phyloP scores from a whole-genome alignment of 2,113 vertebrate species.

The Trogon melanurus region DNA sequence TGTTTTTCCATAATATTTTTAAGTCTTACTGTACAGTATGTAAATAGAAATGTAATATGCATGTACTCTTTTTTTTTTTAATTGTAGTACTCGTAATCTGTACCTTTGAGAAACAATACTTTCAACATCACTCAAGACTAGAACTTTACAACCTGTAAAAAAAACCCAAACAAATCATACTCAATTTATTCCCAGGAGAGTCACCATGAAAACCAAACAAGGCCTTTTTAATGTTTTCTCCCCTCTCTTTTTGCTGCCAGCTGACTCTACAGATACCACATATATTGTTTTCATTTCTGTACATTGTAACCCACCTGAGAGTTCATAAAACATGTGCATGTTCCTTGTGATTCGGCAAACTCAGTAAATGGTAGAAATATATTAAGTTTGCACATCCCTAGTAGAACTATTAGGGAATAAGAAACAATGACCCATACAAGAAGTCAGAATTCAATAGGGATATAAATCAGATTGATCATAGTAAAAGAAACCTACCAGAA shows the following conservation, averaged over 20 bases:
- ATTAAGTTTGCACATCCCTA: constrained; percentile 32
- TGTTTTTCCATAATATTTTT: background rate
- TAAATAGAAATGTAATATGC: background rate
- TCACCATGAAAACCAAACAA: background rate
- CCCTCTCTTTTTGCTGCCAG: background rate
- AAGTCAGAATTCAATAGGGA: constrained; percentile 32
- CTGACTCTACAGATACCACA: background rate
- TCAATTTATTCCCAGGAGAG: constrained; percentile 2
- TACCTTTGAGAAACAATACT: background rate
- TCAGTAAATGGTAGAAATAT: constrained; percentile 37
- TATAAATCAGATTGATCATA: constrained; percentile 20
- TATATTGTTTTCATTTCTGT: constrained; percentile 42
- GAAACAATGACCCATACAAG: constrained; percentile 6
- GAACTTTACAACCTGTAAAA: background rate
- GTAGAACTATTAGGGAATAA: constrained; percentile 27
- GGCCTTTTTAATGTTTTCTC: background rate
- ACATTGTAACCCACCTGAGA: background rate
- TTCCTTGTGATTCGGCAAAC: background rate
- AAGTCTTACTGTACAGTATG: background rate
- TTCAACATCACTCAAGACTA: background rate
- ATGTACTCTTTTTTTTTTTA: background rate
- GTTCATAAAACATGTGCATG: constrained; percentile 26
- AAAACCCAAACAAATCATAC: background rate
- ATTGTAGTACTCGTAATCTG: background rate
- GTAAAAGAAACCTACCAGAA: constrained; percentile 17